A percentile compares a stretch with the other conserved stretches of the same genome.
Evolutionary conservation across 2,888 invertebrate genomes (phyloP).

Genomic region (Erebia ligea): DNA sequence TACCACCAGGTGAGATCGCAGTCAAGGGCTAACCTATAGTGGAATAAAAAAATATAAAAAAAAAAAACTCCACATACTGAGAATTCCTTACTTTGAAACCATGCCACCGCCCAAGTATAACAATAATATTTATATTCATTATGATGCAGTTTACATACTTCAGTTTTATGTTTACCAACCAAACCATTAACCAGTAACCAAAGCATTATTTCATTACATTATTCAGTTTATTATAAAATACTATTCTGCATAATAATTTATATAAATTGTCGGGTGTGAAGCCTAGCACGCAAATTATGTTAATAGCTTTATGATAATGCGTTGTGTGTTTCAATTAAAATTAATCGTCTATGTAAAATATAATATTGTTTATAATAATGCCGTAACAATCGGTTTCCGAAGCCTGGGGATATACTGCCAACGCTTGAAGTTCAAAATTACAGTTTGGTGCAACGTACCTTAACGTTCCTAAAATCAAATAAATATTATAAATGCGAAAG

Average conservation of each 20-base stretch:
- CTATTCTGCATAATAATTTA: not conserved
- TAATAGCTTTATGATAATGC: slow-evolving; percentile 20
- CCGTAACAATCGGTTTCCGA: not conserved
- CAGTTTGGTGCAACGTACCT: too few species aligned
- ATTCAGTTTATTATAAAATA: slow-evolving; percentile 1
- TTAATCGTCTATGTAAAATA: slow-evolving; percentile 13
- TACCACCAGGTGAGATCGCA: too few species aligned
- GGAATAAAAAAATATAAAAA: too few species aligned
- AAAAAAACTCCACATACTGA: too few species aligned
- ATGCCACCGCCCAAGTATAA: not conserved
- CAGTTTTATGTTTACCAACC: not conserved
- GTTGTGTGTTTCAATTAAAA: slow-evolving; percentile 17
- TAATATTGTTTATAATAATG: not conserved
- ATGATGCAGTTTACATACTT: not conserved
- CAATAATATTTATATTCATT: not conserved
- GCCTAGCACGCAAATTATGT: slow-evolving; percentile 14
- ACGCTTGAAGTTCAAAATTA: too few species aligned
- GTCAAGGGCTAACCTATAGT: too few species aligned
- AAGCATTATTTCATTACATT: not conserved
- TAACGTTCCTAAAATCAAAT: too few species aligned
- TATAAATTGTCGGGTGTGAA: slow-evolving; percentile 11
- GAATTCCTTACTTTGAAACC: too few species aligned
- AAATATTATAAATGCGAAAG: not conserved
- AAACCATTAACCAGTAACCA: too few species aligned
- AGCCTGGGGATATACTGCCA: not conserved